Percentiles rank a stretch among this genome's conserved stretches.
Conservation (phyloP, 2,113 vertebrate species). For the Labeo catla region DNA sequence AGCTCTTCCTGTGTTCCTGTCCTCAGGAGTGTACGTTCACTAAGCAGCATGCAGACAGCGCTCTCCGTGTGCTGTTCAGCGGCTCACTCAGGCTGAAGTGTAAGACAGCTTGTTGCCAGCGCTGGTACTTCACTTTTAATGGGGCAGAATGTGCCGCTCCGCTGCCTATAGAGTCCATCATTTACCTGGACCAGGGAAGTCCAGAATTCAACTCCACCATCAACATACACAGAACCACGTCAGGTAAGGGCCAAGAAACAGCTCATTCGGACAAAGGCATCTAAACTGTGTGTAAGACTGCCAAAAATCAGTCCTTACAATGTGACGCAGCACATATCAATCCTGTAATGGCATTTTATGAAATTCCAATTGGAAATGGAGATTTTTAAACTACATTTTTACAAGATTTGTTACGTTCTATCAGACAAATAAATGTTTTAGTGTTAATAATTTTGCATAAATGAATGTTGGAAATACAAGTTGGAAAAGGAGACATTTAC, state of each 20-base stretch:
- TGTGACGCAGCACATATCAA: background rate
- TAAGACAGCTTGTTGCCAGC: slow-evolving; percentile 91
- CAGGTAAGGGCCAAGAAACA: slow-evolving; percentile 75
- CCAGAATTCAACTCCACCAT: slow-evolving; percentile 97
- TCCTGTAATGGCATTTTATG: background rate
- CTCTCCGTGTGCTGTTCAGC: slow-evolving; percentile 92
- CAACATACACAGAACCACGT: slow-evolving; percentile 96
- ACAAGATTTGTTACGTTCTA: background rate
- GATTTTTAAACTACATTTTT: background rate
- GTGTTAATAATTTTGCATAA: background rate
- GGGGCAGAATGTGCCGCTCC: slow-evolving; percentile 94
- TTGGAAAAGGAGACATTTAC: too few species aligned
- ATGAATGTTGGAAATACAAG: background rate
- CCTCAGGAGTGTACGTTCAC: slow-evolving; percentile 95
- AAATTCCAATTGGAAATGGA: background rate
- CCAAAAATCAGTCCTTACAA: background rate
- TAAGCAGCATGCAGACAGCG: slow-evolving; percentile 90
- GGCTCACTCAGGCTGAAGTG: slow-evolving; percentile 95
- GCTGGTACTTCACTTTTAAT: slow-evolving; percentile 99
- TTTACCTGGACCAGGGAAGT: slow-evolving; percentile 96
- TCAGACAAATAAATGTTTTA: background rate
- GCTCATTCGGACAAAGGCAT: background rate
- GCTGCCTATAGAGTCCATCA: slow-evolving; percentile 95
- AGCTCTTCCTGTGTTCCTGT: background rate
- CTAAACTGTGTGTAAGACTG: background rate